A percentile compares a stretch with the other conserved stretches of the same genome.
These are phyloP conservation scores for Pomatorhinus ruficollis DNA, from an alignment of 2,113 vertebrate species.

Conservation along the genomic window DNA sequence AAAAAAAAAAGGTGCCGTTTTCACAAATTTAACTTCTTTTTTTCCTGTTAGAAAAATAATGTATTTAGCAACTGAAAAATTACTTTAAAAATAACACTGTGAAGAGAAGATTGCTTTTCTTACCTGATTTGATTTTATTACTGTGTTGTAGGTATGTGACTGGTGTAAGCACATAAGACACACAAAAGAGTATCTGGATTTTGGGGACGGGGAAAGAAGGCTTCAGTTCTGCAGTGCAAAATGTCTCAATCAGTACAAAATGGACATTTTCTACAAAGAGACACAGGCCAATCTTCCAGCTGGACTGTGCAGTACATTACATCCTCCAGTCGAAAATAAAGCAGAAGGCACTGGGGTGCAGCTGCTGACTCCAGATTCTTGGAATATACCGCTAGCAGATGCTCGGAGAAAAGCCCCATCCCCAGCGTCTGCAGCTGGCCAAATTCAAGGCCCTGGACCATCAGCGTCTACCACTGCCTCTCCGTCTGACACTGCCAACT, in stretches of 20 bases:
- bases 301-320: slow-evolving; percentile 90
- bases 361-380: slow-evolving; percentile 98
- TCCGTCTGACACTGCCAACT: slow-evolving; percentile 88
- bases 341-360: slow-evolving; percentile 89
- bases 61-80: slow-evolving; percentile 48
- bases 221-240: slow-evolving; percentile 99
- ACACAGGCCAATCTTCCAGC: slow-evolving; percentile 97
- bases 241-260: slow-evolving; percentile 99
- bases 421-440: slow-evolving; percentile 82
- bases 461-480: slow-evolving; percentile 87
- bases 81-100: slow-evolving; percentile 58
- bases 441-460: slow-evolving; percentile 84
- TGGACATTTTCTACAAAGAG: slow-evolving; percentile 99
- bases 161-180: slow-evolving; percentile 99
- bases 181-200: slow-evolving; percentile 99
- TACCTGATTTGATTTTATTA: slow-evolving; percentile 74
- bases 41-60: slow-evolving; percentile 16
- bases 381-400: slow-evolving; percentile 93
- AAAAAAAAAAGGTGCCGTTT: not conserved
- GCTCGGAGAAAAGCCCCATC: slow-evolving; percentile 92
- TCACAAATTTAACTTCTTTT: not conserved
- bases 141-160: slow-evolving; percentile 96
- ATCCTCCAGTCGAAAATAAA: slow-evolving; percentile 86
- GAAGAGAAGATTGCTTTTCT: slow-evolving; percentile 71
- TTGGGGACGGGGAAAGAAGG: slow-evolving; percentile 96